phyloP scores from a whole-genome alignment of 1,140 invertebrate species.

The Brachystomella parvula region DNA sequence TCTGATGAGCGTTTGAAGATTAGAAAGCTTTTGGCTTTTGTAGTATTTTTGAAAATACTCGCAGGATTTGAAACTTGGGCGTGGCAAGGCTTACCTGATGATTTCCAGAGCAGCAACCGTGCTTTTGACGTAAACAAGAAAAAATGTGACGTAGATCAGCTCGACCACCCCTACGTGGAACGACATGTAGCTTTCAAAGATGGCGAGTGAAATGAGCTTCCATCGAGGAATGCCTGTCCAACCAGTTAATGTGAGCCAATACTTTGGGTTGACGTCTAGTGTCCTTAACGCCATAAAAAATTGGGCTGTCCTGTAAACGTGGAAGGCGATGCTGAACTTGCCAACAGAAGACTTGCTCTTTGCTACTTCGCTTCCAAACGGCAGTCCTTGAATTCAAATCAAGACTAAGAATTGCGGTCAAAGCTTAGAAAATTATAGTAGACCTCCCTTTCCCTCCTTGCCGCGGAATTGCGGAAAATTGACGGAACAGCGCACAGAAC shows the following conservation, averaged over 20 bases:
- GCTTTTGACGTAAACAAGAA: background rate
- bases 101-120: background rate
- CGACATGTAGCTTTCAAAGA: background rate
- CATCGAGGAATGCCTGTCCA: background rate
- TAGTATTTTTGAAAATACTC: no score
- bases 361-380: background rate
- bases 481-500: no score
- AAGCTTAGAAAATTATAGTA: no score
- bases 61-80: no score
- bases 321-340: background rate
- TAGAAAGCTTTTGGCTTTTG: no score
- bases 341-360: background rate
- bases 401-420: no score
- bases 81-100: no score
- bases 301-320: background rate
- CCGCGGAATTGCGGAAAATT: no score
- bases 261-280: slow-evolving; percentile 1
- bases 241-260: background rate
- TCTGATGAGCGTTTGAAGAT: no score
- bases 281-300: background rate
- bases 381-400: no score
- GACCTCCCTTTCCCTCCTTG: no score
- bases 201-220: background rate
- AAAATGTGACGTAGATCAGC: background rate
- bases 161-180: background rate